phyloP scores from a whole-genome alignment of 2,113 vertebrate species.

The Tyto alba region DNA sequence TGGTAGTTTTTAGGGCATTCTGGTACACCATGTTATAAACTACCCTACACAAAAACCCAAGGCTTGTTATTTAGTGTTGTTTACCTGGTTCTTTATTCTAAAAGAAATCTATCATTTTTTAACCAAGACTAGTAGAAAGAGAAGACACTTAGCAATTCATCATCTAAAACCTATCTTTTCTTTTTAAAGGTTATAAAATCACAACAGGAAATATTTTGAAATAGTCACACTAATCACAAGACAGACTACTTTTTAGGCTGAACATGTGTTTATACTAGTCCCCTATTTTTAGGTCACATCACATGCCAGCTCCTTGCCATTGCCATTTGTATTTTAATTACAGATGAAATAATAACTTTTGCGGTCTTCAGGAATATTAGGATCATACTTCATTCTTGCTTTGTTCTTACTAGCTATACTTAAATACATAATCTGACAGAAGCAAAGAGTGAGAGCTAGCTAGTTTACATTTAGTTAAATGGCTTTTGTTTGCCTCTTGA shows the following conservation, averaged over 20 bases:
- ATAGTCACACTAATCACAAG: conserved; percentile 42
- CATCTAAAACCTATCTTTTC: neutral
- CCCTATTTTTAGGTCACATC: conserved; percentile 23
- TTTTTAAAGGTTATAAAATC: neutral
- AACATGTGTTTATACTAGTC: neutral
- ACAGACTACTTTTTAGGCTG: neutral
- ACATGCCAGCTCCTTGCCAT: neutral
- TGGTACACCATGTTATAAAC: neutral
- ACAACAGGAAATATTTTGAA: conserved; percentile 65
- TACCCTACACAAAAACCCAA: neutral
- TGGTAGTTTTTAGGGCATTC: neutral
- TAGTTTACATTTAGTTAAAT: neutral
- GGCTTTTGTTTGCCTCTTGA: neutral
- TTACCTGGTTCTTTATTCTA: neutral
- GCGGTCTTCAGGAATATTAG: neutral
- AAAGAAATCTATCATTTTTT: neutral
- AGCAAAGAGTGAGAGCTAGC: neutral
- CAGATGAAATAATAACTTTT: neutral
- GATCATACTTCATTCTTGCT: neutral
- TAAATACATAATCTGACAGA: neutral
- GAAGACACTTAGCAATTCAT: neutral
- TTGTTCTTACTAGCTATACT: neutral
- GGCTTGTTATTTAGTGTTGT: neutral
- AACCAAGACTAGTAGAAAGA: neutral
- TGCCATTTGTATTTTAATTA: neutral